These are phyloP conservation scores for Daphoenositta chrysoptera DNA, from an alignment of 2,113 vertebrate species.

Conservation along the genomic window DNA sequence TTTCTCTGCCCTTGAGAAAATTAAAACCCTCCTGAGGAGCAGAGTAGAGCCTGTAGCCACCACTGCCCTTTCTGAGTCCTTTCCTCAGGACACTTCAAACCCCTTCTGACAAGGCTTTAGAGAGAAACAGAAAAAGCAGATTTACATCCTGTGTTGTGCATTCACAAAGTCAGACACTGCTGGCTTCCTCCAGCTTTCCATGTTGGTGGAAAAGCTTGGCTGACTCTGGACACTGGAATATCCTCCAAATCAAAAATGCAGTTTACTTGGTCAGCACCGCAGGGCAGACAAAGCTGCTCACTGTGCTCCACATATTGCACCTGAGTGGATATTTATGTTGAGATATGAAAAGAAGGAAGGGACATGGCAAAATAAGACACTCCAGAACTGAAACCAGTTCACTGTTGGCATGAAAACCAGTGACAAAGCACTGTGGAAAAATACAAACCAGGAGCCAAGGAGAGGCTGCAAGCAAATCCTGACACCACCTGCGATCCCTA, in stretches of 20 bases:
- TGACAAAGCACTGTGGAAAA: neutral
- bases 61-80: neutral
- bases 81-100: neutral
- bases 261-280: rapidly evolving
- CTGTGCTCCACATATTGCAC: neutral
- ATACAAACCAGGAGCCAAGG: neutral
- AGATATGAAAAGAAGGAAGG: neutral
- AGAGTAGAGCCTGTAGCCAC: neutral
- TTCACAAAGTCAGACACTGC: neutral
- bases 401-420: neutral
- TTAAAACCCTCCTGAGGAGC: neutral
- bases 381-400: neutral
- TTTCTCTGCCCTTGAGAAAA: neutral
- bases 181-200: neutral
- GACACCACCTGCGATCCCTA: neutral
- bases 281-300: neutral
- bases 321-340: rapidly evolving
- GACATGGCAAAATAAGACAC: neutral
- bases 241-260: neutral
- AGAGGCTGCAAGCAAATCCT: neutral
- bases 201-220: neutral
- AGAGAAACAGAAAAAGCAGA: neutral
- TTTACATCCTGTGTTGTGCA: rapidly evolving
- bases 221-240: neutral
- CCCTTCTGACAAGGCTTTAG: neutral